These are phyloP conservation scores for Drosophila formosana DNA, from an alignment of 2,888 invertebrate species.

Conservation along the genomic window DNA sequence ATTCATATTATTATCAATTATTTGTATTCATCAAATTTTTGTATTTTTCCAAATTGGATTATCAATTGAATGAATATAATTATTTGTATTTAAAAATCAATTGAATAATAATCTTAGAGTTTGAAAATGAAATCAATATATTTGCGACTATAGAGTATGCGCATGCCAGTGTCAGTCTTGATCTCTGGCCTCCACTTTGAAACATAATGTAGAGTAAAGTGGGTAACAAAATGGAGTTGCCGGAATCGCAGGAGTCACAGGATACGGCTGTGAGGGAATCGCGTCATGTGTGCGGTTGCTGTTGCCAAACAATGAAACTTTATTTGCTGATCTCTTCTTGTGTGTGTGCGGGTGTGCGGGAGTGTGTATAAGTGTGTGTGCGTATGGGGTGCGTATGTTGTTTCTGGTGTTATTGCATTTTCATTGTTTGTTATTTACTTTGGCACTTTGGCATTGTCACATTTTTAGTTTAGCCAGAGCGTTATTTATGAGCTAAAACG, in stretches of 20 bases:
- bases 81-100: too few relatives aligned
- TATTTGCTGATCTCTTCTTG: slow-evolving; percentile 60
- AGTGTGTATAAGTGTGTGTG: background rate
- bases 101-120: too few relatives aligned
- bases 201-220: slow-evolving; percentile 40
- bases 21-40: too few relatives aligned
- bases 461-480: slow-evolving; percentile 70
- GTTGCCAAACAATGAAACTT: slow-evolving; percentile 76
- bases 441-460: slow-evolving; percentile 77
- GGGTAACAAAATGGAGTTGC: slow-evolving; percentile 39
- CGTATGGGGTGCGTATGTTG: slow-evolving; percentile 3
- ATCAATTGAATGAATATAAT: too few relatives aligned
- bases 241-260: slow-evolving; percentile 10
- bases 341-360: slow-evolving; percentile 1
- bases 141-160: background rate
- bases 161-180: background rate
- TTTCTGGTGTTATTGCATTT: slow-evolving; percentile 71
- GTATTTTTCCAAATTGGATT: too few relatives aligned
- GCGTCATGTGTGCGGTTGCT: slow-evolving; percentile 48
- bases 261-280: slow-evolving; percentile 28
- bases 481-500: slow-evolving; percentile 64
- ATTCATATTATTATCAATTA: too few relatives aligned
- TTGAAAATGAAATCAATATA: too few relatives aligned
- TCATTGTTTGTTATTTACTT: slow-evolving; percentile 80
- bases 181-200: slow-evolving; percentile 16